Base-by-base conservation (phyloP, 2,797 vertebrate genomes). In the Takifugu rubripes region DNA sequence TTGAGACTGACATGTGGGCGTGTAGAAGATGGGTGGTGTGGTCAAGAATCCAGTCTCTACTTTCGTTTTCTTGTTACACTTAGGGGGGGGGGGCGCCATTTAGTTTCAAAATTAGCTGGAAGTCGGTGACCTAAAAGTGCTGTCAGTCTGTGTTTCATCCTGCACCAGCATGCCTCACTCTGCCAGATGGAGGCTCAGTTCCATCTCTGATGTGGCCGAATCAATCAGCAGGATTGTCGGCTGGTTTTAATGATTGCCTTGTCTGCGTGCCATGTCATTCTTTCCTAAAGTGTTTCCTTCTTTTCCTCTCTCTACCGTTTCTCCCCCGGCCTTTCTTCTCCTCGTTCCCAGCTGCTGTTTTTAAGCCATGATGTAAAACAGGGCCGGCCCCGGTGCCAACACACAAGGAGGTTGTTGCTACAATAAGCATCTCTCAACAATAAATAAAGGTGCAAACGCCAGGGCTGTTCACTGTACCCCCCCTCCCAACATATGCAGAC, bases 181-280 rank as follows among this genome's bases (percentile, higher is more conserved):
- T 33, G 68, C 52, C 66, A 77, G 66, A 78, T 14, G 4, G 40
- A 45, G 56, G 63, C 40, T 55, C 56, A 14, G 25, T 45, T 45
- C 52, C 66, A 66, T 59, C 44, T 72, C 52, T 74, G 60, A 69
- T 74, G 81, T 66, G 65, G 57, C 53, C 44, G 63, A 56, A 70
- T 75, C 40, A 74, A 60, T 80, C 72, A 72, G 59, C 21, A 40
- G 52, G 16, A 52, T 63, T 62, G 72, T 77, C 70, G 70, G 75
- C 66, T 78, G 75, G 52, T 64, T 84, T 68, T 79, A 84, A 85
- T 82, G 62, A 64, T 44, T 0, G 47, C 59, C 29, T 78, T 84
- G 83, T 78, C 74, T 56, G 62, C 31, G 60, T 65, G 81, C 78
- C 73, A 81, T 79, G 64, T 75, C 68, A 74, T 77, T 77, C 68